These are phyloP conservation scores for Eulemur rufifrons DNA, from an alignment of 2,113 vertebrate species.

Conservation along the genomic window DNA sequence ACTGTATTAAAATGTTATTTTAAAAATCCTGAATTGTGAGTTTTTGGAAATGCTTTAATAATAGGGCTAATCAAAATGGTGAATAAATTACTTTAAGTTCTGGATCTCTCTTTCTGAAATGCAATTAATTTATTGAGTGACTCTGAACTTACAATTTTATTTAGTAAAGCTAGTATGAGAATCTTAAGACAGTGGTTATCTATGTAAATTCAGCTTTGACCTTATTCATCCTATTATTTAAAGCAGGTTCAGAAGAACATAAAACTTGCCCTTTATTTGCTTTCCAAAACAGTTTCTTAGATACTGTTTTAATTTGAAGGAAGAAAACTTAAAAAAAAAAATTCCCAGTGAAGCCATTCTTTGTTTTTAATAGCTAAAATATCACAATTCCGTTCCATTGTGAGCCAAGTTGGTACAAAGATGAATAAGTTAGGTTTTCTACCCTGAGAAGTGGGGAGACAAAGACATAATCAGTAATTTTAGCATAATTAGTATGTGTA, in stretches of 20 bases:
- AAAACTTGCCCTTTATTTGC: neutral
- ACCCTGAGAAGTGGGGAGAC: neutral
- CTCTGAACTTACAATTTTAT: neutral
- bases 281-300: neutral
- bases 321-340: neutral
- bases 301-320: neutral
- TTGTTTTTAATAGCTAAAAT: neutral
- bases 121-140: neutral
- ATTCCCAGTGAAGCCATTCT: neutral
- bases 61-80: neutral
- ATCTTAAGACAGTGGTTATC: neutral
- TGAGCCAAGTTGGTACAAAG: neutral
- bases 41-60: neutral
- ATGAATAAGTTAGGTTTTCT: neutral
- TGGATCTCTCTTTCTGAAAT: neutral
- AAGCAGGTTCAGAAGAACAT: neutral
- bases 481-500: neutral
- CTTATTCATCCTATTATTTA: neutral
- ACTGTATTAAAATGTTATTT: neutral
- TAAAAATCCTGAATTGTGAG: neutral
- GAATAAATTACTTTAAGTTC: neutral
- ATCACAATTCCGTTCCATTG: neutral
- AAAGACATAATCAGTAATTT: neutral
- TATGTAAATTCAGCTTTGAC: neutral
- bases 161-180: neutral